Evolutionary conservation across 1,140 invertebrate species (phyloP).

Genomic region (Ceratoteleas bidentatus): DNA sequence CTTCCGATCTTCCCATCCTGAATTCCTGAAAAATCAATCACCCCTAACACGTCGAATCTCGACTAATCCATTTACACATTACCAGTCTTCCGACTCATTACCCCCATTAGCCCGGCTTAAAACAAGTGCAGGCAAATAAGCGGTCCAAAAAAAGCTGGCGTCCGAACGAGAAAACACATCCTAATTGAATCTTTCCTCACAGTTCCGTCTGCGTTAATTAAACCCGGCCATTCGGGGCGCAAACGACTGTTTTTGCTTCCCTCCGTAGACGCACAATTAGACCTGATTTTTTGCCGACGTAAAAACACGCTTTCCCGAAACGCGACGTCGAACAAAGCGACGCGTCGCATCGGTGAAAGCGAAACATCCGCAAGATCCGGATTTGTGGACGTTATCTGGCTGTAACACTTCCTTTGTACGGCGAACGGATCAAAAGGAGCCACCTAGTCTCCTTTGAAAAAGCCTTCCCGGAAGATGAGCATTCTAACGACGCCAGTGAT

Average conservation of each 20-base stretch:
- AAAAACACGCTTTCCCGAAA: background rate
- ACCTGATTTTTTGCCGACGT: background rate
- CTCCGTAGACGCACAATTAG: background rate
- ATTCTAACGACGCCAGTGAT: slow-evolving; percentile 40
- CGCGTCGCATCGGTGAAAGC: slow-evolving; percentile 36
- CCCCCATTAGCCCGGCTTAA: background rate
- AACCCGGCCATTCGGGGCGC: slow-evolving; percentile 20
- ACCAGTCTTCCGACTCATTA: background rate
- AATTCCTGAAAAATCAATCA: too few species aligned
- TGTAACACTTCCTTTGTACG: slow-evolving; percentile 56
- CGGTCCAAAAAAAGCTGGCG: slow-evolving; percentile 1
- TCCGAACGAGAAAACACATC: slow-evolving; percentile 13
- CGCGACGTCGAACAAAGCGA: slow-evolving; percentile 11
- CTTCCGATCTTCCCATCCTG: too few species aligned
- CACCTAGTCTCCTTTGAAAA: slow-evolving; percentile 37
- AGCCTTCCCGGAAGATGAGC: slow-evolving; percentile 55
- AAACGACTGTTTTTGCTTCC: slow-evolving; percentile 12
- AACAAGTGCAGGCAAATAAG: slow-evolving; percentile 5
- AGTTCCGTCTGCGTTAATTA: slow-evolving; percentile 24
- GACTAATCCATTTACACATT: too few species aligned
- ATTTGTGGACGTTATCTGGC: slow-evolving; percentile 45
- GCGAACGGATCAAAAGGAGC: slow-evolving; percentile 39
- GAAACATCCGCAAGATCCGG: slow-evolving; percentile 22
- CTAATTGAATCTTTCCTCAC: slow-evolving; percentile 12
- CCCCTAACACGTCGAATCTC: too few species aligned